phyloP scores from a whole-genome alignment of 1,140 invertebrate species.

The Brachionus rotundiformis region DNA sequence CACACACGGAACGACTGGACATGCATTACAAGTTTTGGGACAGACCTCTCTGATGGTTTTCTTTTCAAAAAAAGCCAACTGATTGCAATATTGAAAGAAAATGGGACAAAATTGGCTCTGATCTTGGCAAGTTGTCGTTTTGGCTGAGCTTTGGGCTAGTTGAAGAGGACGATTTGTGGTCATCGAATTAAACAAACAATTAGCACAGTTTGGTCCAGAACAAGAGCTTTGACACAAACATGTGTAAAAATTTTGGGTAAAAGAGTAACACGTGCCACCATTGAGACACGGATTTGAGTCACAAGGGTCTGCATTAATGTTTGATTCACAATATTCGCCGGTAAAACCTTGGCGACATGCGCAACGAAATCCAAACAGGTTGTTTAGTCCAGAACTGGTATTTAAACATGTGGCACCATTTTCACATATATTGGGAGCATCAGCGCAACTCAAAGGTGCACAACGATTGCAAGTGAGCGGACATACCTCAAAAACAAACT shows the following conservation, averaged over 20 bases:
- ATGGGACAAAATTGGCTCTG: neutral
- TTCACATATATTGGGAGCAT: neutral
- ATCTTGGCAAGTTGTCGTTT: neutral
- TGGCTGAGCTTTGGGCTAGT: neutral
- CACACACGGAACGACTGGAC: neutral
- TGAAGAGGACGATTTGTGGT: neutral
- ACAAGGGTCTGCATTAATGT: neutral
- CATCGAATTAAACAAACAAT: neutral
- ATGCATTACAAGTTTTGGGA: neutral
- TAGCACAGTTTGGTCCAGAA: neutral
- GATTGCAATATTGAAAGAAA: neutral
- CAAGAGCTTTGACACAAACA: conserved; percentile 15
- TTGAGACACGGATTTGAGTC: conserved; percentile 12
- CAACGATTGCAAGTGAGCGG: conserved; percentile 12
- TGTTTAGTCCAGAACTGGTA: neutral
- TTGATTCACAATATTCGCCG: conserved; percentile 45
- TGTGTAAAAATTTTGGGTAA: neutral
- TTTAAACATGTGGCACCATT: conserved; percentile 22
- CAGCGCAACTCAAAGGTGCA: neutral
- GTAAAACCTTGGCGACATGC: neutral
- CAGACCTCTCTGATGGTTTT: conserved; percentile 8
- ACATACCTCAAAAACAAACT: neutral
- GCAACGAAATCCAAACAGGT: neutral
- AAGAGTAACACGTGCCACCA: conserved; percentile 35
- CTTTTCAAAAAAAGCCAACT: conserved; percentile 11